phyloP scores from a whole-genome alignment of 1,140 invertebrate genomes.

The Oppia nitens region DNA sequence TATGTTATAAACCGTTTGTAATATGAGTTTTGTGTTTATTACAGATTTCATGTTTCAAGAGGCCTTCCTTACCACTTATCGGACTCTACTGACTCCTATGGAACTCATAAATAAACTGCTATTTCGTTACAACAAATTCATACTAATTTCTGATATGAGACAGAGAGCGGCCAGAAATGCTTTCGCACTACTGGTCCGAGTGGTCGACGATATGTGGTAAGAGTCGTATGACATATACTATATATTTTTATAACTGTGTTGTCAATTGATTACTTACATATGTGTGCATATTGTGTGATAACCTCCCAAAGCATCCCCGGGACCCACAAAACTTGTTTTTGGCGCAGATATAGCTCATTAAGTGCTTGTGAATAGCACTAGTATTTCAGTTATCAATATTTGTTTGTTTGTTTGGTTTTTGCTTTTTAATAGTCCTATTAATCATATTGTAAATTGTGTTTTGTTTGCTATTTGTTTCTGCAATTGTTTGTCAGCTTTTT shows the following conservation, averaged over 20 bases:
- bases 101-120: conserved; percentile 73
- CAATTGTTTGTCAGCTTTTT: too few relatives aligned
- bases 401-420: not conserved
- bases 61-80: conserved; percentile 88
- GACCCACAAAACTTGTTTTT: too few relatives aligned
- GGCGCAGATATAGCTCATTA: too few relatives aligned
- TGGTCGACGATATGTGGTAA: conserved; percentile 85
- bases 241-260: not conserved
- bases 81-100: conserved; percentile 77
- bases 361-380: too few relatives aligned
- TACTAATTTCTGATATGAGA: conserved; percentile 26
- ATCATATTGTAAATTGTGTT: conserved; percentile 1
- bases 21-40: too few relatives aligned
- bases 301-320: too few relatives aligned
- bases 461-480: too few relatives aligned
- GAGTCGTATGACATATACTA: conserved; percentile 30
- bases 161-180: conserved; percentile 65
- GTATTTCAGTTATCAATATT: too few relatives aligned
- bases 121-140: conserved; percentile 65
- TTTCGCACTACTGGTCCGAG: conserved; percentile 70
- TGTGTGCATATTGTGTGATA: conserved; percentile 4
- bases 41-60: conserved; percentile 85
- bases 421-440: conserved; percentile 4
- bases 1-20: too few relatives aligned
- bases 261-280: too few relatives aligned